These are phyloP conservation scores for Nephotettix cincticeps DNA, from an alignment of 1,140 invertebrate genomes.

Conservation along the genomic window DNA sequence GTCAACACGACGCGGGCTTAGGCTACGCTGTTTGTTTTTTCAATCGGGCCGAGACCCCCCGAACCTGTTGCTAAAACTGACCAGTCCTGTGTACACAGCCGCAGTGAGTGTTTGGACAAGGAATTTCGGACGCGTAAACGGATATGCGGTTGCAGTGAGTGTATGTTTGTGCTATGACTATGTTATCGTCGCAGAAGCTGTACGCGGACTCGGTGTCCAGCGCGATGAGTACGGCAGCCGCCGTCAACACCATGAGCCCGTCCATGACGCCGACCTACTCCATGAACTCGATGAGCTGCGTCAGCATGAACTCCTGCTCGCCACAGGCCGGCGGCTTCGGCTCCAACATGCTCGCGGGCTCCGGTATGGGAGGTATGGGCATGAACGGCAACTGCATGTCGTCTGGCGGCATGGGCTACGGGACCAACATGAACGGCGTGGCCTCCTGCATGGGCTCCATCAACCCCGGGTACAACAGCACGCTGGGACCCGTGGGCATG, in stretches of 20 bases:
- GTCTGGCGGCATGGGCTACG: constrained; percentile 61
- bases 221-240: constrained; percentile 58
- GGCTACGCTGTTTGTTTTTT: constrained; percentile 39
- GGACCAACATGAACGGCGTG: constrained; percentile 64
- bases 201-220: constrained; percentile 51
- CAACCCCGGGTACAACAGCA: constrained; percentile 53
- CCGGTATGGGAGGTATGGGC: constrained; percentile 55
- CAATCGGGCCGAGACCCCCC: constrained; percentile 30
- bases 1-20: constrained; percentile 31
- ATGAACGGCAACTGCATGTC: constrained; percentile 67
- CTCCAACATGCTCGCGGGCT: constrained; percentile 60
- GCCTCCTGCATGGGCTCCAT: constrained; percentile 66
- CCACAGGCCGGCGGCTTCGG: constrained; percentile 61
- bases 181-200: constrained; percentile 51
- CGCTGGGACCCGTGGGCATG: constrained; percentile 49
- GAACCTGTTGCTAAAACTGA: constrained; percentile 31
- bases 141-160: background rate
- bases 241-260: constrained; percentile 57
- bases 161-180: constrained; percentile 38
- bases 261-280: constrained; percentile 69
- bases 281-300: constrained; percentile 77
- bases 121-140: constrained; percentile 8
- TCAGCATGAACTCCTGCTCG: constrained; percentile 63
- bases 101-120: constrained; percentile 24
- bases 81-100: constrained; percentile 25